phyloP scores from a whole-genome alignment of 2,797 vertebrate species.

The Pristis pectinata region DNA sequence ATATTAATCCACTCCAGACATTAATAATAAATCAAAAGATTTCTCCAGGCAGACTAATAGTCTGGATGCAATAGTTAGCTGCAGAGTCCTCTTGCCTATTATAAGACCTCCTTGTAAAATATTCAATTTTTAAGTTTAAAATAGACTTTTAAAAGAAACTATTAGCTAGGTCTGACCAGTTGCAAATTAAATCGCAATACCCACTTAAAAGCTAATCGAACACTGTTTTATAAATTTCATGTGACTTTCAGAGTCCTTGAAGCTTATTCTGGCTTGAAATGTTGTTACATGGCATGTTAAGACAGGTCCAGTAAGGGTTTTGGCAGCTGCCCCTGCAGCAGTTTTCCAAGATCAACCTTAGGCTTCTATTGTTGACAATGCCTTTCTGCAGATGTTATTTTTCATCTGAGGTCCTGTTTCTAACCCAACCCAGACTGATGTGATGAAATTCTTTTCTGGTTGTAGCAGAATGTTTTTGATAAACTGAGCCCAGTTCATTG shows the following conservation, averaged over 20 bases:
- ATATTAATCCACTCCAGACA: neutral
- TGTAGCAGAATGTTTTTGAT: neutral
- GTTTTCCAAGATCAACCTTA: neutral
- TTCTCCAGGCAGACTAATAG: neutral
- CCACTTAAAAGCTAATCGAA: neutral
- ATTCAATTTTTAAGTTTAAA: slow-evolving; percentile 3
- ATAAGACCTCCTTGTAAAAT: neutral
- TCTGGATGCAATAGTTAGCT: neutral
- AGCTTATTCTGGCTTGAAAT: neutral
- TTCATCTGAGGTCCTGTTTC: neutral
- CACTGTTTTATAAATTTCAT: neutral
- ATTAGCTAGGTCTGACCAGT: neutral
- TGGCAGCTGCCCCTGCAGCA: neutral
- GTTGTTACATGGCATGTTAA: neutral
- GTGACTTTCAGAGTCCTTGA: neutral
- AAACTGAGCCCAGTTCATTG: neutral
- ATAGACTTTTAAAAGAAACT: neutral
- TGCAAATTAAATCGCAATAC: neutral
- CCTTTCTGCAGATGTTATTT: neutral
- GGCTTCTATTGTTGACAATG: neutral
- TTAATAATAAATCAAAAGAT: neutral
- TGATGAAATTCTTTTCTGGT: neutral
- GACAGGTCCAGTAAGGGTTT: neutral
- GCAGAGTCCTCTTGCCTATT: neutral
- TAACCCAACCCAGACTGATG: neutral